Percentiles rank a stretch among this genome's conserved stretches.
These are phyloP conservation scores for Scopus umbretta DNA, from an alignment of 2,113 vertebrate species.

Conservation along the genomic window DNA sequence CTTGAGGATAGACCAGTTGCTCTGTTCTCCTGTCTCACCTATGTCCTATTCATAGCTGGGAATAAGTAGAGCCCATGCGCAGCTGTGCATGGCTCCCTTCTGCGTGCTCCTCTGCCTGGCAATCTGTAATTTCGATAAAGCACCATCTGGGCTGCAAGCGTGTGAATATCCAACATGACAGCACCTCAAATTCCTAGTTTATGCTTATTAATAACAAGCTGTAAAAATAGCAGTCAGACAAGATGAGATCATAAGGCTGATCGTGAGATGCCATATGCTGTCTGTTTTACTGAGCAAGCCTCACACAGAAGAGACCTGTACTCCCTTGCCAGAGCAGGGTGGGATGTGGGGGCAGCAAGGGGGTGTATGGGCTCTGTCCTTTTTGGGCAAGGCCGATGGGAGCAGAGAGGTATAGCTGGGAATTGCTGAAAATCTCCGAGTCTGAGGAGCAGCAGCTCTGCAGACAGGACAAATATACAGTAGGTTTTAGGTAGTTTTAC, in stretches of 20 bases:
- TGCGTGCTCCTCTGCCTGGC: background rate
- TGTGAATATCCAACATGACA: conserved; percentile 32
- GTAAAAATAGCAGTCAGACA: conserved; percentile 67
- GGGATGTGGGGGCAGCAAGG: background rate
- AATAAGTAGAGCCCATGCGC: accelerated
- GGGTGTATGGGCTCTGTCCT: background rate
- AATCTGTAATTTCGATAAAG: conserved; percentile 8
- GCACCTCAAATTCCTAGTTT: conserved; percentile 52
- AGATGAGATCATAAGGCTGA: conserved; percentile 66
- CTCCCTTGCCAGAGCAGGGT: background rate
- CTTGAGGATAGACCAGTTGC: background rate
- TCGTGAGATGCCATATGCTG: conserved; percentile 30
- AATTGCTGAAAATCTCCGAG: background rate
- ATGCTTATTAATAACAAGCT: conserved; percentile 69
- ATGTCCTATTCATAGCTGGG: background rate
- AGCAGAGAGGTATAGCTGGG: background rate
- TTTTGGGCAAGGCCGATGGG: background rate
- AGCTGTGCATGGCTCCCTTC: background rate
- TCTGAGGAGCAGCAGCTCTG: background rate
- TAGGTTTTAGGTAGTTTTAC: background rate
- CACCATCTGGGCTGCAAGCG: conserved; percentile 48
- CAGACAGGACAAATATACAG: background rate
- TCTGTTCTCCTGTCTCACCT: background rate
- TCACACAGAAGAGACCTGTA: background rate
- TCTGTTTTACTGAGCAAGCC: background rate